Evolutionary conservation across 2,888 invertebrate species (phyloP).

Genomic region (Parnassius glacialis): DNA sequence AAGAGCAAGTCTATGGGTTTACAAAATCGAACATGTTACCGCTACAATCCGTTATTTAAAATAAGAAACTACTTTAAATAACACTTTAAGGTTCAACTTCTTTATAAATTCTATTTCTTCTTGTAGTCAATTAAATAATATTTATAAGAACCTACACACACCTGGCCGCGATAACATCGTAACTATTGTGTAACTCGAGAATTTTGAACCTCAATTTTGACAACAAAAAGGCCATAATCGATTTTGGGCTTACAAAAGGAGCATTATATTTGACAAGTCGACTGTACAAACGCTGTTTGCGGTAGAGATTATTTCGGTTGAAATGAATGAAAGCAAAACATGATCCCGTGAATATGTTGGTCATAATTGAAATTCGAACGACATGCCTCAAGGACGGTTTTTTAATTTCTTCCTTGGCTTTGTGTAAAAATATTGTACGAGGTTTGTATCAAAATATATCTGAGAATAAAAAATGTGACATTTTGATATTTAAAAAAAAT

Average conservation of each 20-base stretch:
- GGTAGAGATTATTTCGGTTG: constrained; percentile 80
- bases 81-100: neutral
- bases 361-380: constrained; percentile 75
- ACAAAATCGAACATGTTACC: no score
- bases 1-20: no score
- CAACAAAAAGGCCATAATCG: constrained; percentile 81
- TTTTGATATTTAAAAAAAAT: neutral
- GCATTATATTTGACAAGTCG: constrained; percentile 79
- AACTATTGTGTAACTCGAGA: constrained; percentile 77
- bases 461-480: neutral
- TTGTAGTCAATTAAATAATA: constrained; percentile 72
- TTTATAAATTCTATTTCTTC: constrained; percentile 29
- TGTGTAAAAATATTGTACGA: constrained; percentile 11
- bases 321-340: constrained; percentile 80
- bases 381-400: constrained; percentile 55
- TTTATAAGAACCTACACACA: constrained; percentile 65
- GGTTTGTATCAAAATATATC: constrained; percentile 8
- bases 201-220: constrained; percentile 78
- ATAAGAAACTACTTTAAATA: no score
- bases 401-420: constrained; percentile 47
- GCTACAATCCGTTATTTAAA: no score
- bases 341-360: constrained; percentile 69
- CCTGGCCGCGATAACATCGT: constrained; percentile 75
- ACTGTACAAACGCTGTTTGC: constrained; percentile 77
- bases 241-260: constrained; percentile 72